Evolutionary conservation across 1,140 invertebrate species (phyloP).

Genomic region (Nymphalis io): DNA sequence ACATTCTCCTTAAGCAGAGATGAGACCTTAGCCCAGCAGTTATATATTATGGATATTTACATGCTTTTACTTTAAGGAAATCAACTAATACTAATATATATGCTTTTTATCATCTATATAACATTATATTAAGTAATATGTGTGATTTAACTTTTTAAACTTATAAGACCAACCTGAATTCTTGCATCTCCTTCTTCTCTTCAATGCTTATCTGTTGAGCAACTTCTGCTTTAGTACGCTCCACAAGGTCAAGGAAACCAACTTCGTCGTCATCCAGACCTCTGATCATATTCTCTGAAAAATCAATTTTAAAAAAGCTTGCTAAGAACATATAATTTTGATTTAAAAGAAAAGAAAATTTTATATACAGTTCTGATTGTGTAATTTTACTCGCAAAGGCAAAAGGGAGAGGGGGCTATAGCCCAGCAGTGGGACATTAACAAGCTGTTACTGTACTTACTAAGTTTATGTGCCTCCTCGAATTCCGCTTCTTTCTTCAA

Average conservation of each 20-base stretch:
- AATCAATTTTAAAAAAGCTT: too few species aligned
- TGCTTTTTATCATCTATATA: background rate
- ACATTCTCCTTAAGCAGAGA: too few species aligned
- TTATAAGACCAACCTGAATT: slow-evolving; percentile 86
- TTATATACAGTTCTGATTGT: too few species aligned
- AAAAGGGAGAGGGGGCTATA: too few species aligned
- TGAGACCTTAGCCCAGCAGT: too few species aligned
- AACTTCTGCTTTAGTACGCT: slow-evolving; percentile 90
- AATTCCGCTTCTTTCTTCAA: slow-evolving; percentile 94
- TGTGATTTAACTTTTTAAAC: background rate
- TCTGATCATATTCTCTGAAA: slow-evolving; percentile 95
- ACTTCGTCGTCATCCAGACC: slow-evolving; percentile 97
- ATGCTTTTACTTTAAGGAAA: too few species aligned
- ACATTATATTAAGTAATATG: background rate
- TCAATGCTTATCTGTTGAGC: slow-evolving; percentile 90
- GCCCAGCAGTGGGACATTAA: too few species aligned
- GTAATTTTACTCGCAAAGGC: too few species aligned
- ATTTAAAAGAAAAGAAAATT: too few species aligned
- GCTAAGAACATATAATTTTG: too few species aligned
- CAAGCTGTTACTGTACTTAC: slow-evolving; percentile 81
- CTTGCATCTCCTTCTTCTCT: slow-evolving; percentile 90
- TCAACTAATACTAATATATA: too few species aligned
- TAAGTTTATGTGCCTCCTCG: slow-evolving; percentile 96
- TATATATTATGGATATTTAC: too few species aligned
- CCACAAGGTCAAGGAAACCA: slow-evolving; percentile 94